Conservation (phyloP, 2,113 vertebrate genomes). For the Helogale parvula region DNA sequence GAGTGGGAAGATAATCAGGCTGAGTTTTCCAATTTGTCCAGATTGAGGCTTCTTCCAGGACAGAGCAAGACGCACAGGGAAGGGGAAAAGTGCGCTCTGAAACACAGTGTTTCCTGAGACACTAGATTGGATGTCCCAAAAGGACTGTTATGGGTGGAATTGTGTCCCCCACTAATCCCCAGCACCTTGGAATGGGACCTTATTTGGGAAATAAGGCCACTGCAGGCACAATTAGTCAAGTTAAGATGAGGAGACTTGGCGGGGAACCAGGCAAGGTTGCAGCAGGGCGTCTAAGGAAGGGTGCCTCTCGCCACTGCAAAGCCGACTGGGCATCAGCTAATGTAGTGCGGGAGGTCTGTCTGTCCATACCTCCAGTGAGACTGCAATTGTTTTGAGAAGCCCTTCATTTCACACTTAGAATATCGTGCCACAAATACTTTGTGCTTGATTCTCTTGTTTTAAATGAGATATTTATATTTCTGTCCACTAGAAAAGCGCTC, state of each 20-base stretch:
- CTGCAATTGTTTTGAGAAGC: not conserved
- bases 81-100: not conserved
- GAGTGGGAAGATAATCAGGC: not conserved
- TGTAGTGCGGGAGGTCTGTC: not conserved
- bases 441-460: not conserved
- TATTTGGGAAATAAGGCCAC: not conserved
- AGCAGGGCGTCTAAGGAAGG: fast-evolving
- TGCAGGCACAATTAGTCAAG: not conserved
- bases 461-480: not conserved
- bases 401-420: not conserved
- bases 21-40: not conserved
- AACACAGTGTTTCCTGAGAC: not conserved
- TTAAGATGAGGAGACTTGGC: not conserved
- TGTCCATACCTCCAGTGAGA: not conserved
- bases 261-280: not conserved
- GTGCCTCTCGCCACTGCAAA: not conserved
- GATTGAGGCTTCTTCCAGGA: not conserved
- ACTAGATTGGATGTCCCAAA: not conserved
- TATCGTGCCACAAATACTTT: not conserved
- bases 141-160: not conserved
- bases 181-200: not conserved
- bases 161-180: not conserved
- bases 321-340: not conserved
- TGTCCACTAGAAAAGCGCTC: not conserved
- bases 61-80: not conserved